A percentile compares a stretch with the other conserved stretches of the same genome.
Conservation (phyloP, 1,140 invertebrate genomes). For the Trachymyrmex cornetzi region DNA sequence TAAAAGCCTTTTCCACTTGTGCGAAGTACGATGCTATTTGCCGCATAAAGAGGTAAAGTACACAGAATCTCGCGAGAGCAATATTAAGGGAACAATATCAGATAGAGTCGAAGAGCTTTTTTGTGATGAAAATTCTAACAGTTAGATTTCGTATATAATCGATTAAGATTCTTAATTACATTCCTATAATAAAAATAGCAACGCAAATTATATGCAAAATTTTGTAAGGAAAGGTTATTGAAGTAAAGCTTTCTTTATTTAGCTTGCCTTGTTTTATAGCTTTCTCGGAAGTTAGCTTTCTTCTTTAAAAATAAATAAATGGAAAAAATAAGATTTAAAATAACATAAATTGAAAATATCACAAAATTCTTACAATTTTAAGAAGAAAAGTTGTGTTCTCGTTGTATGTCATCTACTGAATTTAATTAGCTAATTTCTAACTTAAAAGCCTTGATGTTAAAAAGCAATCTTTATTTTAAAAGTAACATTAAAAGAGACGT, state of each 20-base stretch:
- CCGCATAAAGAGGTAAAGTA: slow-evolving; percentile 45
- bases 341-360: slow-evolving; percentile 7
- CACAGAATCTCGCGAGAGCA: slow-evolving; percentile 33
- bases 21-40: slow-evolving; percentile 52
- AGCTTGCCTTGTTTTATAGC: background rate
- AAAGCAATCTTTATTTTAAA: background rate
- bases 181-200: background rate
- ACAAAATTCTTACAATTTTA: background rate
- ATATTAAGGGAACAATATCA: slow-evolving; percentile 16
- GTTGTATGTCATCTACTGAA: background rate
- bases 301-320: background rate
- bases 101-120: slow-evolving; percentile 2
- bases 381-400: background rate
- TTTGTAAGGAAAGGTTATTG: background rate
- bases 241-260: background rate
- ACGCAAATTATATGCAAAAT: background rate
- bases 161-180: slow-evolving; percentile 34
- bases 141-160: slow-evolving; percentile 17
- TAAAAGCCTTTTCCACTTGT: slow-evolving; percentile 60
- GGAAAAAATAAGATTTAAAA: background rate
- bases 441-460: background rate
- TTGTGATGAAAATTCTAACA: slow-evolving; percentile 2
- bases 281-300: background rate
- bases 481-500: background rate
- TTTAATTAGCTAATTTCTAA: slow-evolving; percentile 7